These are phyloP conservation scores for Timema podura DNA, from an alignment of 2,888 invertebrate species.

Conservation along the genomic window DNA sequence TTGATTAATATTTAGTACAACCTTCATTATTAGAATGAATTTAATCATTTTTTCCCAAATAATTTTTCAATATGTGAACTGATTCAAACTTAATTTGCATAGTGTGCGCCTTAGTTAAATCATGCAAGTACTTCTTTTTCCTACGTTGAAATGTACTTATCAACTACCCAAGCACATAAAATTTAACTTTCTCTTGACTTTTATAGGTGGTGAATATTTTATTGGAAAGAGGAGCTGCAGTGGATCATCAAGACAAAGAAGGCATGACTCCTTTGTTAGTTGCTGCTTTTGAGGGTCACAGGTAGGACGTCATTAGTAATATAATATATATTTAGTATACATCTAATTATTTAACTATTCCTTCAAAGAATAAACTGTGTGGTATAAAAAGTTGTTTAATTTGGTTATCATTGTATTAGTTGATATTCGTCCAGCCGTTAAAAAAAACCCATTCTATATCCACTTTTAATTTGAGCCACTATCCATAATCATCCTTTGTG, in stretches of 20 bases:
- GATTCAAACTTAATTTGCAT: too few species aligned
- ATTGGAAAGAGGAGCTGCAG: constrained; percentile 76
- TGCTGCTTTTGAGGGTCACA: constrained; percentile 88
- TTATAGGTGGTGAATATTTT: constrained; percentile 62
- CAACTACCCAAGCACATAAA: not conserved
- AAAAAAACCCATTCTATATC: too few species aligned
- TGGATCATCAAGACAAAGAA: constrained; percentile 78
- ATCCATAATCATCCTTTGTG: too few species aligned
- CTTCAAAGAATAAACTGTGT: not conserved
- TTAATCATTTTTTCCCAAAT: too few species aligned
- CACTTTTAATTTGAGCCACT: too few species aligned
- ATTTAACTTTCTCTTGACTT: constrained; percentile 24
- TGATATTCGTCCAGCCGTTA: too few species aligned
- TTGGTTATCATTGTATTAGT: too few species aligned
- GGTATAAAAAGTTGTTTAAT: not conserved
- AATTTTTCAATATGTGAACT: too few species aligned
- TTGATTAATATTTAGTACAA: too few species aligned
- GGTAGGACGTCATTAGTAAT: constrained; percentile 44
- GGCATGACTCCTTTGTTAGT: constrained; percentile 84
- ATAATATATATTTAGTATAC: not conserved
- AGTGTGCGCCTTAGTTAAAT: too few species aligned
- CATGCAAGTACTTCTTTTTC: too few species aligned
- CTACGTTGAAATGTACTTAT: not conserved
- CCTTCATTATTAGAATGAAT: too few species aligned
- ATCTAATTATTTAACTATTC: not conserved